A percentile compares a stretch with the other conserved stretches of the same genome.
phyloP scores from a whole-genome alignment of 1,140 invertebrate species.

The Holotrichia oblita region DNA sequence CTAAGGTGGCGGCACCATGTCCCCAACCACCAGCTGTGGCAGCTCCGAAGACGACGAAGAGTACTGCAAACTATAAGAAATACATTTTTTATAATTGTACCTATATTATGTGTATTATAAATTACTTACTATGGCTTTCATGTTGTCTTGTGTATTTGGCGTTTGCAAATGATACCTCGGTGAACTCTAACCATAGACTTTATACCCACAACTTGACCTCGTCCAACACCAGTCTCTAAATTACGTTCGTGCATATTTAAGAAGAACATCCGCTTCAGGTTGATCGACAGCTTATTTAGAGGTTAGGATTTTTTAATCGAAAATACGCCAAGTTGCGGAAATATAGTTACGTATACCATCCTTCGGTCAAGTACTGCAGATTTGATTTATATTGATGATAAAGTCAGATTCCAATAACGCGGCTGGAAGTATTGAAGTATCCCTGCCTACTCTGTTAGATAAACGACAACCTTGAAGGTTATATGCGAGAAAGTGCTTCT shows the following conservation, averaged over 20 bases:
- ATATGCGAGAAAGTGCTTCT: not conserved
- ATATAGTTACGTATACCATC: not conserved
- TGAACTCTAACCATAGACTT: conserved; percentile 37
- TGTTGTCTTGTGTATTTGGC: conserved; percentile 20
- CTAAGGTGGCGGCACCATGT: conserved; percentile 50
- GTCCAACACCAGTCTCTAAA: conserved; percentile 30
- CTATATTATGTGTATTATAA: not conserved
- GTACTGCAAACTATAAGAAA: conserved; percentile 49
- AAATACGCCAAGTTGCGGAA: not conserved
- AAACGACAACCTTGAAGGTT: conserved; percentile 1
- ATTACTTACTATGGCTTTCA: conserved; percentile 35
- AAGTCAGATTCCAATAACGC: no score
- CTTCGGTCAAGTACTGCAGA: not conserved
- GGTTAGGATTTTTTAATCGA: not conserved
- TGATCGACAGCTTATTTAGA: not conserved
- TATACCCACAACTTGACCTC: conserved; percentile 35
- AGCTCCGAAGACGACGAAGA: conserved; percentile 50
- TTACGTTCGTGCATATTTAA: not conserved
- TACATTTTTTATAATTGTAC: not conserved
- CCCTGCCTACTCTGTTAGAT: not conserved
- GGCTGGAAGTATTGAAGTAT: no score
- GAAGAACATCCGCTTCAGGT: conserved; percentile 8
- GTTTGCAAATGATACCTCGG: conserved; percentile 34
- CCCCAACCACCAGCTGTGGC: conserved; percentile 52
- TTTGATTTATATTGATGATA: not conserved